phyloP scores from a whole-genome alignment of 2,113 vertebrate species.

The Oncorhynchus masou region DNA sequence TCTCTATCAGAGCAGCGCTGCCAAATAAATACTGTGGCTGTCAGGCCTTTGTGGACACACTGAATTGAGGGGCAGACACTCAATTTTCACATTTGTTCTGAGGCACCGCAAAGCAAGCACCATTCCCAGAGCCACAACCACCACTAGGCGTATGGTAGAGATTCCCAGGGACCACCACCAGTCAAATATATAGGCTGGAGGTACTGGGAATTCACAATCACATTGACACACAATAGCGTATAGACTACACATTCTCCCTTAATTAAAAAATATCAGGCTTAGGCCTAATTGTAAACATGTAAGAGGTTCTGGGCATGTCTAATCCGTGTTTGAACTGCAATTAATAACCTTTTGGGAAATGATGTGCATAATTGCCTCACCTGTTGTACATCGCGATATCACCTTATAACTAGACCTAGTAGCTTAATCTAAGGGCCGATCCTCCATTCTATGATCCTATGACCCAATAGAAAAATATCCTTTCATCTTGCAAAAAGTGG shows the following conservation, averaged over 20 bases:
- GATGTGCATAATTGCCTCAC: background rate
- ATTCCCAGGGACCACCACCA: constrained; percentile 7
- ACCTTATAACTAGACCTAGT: constrained; percentile 16
- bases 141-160: background rate
- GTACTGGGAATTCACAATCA: background rate
- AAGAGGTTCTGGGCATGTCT: background rate
- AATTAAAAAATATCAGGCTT: background rate
- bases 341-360: background rate
- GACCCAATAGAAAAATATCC: constrained; percentile 18
- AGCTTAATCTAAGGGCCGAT: constrained; percentile 1
- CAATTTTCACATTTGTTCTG: constrained; percentile 25
- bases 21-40: constrained; percentile 40
- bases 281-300: background rate
- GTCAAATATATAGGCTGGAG: background rate
- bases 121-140: constrained; percentile 28
- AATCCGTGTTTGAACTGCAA: background rate
- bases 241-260: background rate
- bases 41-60: constrained; percentile 41
- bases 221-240: background rate
- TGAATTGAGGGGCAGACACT: constrained; percentile 23
- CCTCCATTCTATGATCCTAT: background rate
- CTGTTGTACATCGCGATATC: constrained; percentile 9
- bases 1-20: constrained; percentile 43
- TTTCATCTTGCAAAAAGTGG: constrained; percentile 50
- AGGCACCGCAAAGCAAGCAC: constrained; percentile 7